Evolutionary conservation across 2,888 invertebrate genomes (phyloP).

Genomic region (Hedychridium roseum): DNA sequence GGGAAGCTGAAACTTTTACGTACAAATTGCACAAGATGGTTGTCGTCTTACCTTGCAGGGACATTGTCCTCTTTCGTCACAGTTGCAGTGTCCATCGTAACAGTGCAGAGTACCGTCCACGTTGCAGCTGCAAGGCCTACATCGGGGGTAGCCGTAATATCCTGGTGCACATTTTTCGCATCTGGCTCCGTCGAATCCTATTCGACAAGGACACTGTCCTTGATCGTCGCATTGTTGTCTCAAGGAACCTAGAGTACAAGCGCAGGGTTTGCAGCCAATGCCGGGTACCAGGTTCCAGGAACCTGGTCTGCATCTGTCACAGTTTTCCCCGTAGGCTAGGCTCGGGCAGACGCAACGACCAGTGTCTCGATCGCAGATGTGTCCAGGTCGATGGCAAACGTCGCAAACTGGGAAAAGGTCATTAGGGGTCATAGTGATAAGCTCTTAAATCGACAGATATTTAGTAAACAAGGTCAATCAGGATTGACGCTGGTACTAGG

Average conservation of each 20-base stretch:
- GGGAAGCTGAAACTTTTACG: neutral
- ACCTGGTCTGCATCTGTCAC: constrained; percentile 81
- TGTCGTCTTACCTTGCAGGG: constrained; percentile 78
- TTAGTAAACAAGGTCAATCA: too few species aligned
- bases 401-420: constrained; percentile 73
- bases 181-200: constrained; percentile 77
- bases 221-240: constrained; percentile 73
- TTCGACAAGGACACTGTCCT: constrained; percentile 81
- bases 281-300: constrained; percentile 80
- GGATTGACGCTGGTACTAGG: too few species aligned
- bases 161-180: constrained; percentile 88
- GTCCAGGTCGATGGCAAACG: constrained; percentile 79
- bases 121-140: constrained; percentile 86
- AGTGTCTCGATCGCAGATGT: constrained; percentile 87
- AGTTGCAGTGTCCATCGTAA: constrained; percentile 71
- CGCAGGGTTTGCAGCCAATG: constrained; percentile 84
- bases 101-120: constrained; percentile 74
- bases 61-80: constrained; percentile 81
- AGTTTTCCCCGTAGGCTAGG: constrained; percentile 82
- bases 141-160: constrained; percentile 88
- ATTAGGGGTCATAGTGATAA: too few species aligned
- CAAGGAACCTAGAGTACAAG: constrained; percentile 78
- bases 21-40: neutral
- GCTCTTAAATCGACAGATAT: too few species aligned
- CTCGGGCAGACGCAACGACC: constrained; percentile 94